Evolutionary conservation across 2,888 invertebrate species (phyloP).

Genomic region (Crossocerus cetratus): DNA sequence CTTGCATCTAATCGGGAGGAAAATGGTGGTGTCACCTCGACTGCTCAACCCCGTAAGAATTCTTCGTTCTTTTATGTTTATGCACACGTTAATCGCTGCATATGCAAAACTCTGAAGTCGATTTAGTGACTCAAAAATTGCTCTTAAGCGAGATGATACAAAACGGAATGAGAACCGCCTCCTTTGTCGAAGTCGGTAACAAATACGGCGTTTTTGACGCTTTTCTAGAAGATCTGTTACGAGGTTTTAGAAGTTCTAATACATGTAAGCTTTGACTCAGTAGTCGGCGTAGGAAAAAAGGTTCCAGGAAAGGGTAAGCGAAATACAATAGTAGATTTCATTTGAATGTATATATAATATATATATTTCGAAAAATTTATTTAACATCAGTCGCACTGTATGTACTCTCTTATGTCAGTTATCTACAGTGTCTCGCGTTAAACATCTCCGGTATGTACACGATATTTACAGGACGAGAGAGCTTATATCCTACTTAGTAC

Average conservation of each 20-base stretch:
- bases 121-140: background rate
- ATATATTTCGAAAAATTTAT: constrained; percentile 5
- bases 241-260: no score
- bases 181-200: no score
- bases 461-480: constrained; percentile 1
- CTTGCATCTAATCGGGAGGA: constrained; percentile 73
- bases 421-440: constrained; percentile 7
- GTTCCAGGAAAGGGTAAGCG: no score
- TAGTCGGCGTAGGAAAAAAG: no score
- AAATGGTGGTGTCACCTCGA: constrained; percentile 72
- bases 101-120: background rate
- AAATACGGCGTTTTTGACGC: background rate
- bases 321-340: no score
- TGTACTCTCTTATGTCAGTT: background rate
- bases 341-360: no score
- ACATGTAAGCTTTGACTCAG: no score
- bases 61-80: constrained; percentile 11
- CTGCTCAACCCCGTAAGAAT: constrained; percentile 5
- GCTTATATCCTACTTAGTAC: constrained; percentile 17
- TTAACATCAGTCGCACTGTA: background rate
- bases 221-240: background rate
- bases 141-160: background rate
- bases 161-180: no score
- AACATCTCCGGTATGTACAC: background rate
- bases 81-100: constrained; percentile 2